These are phyloP conservation scores for Speoplatyrhinus poulsoni DNA, from an alignment of 2,113 vertebrate species.

Conservation along the genomic window DNA sequence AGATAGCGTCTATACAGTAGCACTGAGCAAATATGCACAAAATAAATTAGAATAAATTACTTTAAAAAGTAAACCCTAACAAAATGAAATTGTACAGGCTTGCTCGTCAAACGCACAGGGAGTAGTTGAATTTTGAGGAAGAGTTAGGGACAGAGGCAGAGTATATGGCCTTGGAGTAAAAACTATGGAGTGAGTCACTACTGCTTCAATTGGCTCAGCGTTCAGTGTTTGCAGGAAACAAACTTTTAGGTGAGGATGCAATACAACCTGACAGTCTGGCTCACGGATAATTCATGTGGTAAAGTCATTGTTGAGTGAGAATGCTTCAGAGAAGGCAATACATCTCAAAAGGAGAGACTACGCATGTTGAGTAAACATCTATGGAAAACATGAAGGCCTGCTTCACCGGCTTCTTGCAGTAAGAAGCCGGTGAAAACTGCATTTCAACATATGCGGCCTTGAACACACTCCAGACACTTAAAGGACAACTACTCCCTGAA, in stretches of 20 bases:
- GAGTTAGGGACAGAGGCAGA: slow-evolving; percentile 1
- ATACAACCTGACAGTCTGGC: slow-evolving; percentile 16
- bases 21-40: slow-evolving; percentile 70
- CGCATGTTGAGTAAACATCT: slow-evolving; percentile 19
- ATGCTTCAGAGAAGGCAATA: not conserved
- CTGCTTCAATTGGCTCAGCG: slow-evolving; percentile 70
- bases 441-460: not conserved
- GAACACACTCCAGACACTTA: not conserved
- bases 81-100: slow-evolving; percentile 31
- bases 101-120: slow-evolving; percentile 39
- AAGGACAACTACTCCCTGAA: slow-evolving; percentile 58
- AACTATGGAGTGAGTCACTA: slow-evolving; percentile 34
- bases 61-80: slow-evolving; percentile 36
- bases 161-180: slow-evolving; percentile 22
- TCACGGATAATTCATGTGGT: not conserved
- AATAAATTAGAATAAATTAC: slow-evolving; percentile 79
- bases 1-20: slow-evolving; percentile 72
- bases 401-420: not conserved
- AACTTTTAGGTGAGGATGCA: slow-evolving; percentile 49
- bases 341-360: slow-evolving; percentile 3
- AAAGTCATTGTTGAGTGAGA: slow-evolving; percentile 13
- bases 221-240: slow-evolving; percentile 75
- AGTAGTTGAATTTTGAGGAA: slow-evolving; percentile 40
- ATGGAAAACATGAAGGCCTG: not conserved
- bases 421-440: slow-evolving; percentile 2